Percentiles rank a stretch among this genome's conserved stretches.
Evolutionary conservation across 2,888 invertebrate species (phyloP).

Genomic region (Steinernema hermaphroditum): DNA sequence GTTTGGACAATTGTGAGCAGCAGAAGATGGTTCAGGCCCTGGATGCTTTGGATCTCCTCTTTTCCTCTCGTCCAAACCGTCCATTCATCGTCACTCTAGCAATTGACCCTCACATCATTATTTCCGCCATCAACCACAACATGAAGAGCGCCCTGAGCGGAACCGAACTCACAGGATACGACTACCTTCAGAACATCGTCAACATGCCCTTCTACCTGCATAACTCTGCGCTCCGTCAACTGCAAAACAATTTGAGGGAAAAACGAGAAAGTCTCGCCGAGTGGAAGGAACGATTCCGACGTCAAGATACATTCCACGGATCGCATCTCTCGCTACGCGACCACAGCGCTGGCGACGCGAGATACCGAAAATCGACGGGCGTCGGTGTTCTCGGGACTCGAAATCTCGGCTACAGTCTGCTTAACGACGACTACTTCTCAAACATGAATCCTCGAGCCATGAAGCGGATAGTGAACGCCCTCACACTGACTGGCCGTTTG

Average conservation of each 20-base stretch:
- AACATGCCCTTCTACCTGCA: conserved; percentile 97
- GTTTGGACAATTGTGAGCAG: conserved; percentile 89
- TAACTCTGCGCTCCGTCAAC: conserved; percentile 82
- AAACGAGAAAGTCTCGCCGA: conserved; percentile 55
- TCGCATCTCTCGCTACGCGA: conserved; percentile 54
- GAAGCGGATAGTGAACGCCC: conserved; percentile 68
- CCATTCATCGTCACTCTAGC: conserved; percentile 91
- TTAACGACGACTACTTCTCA: conserved; percentile 97
- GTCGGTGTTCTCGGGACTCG: conserved; percentile 13
- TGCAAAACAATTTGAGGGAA: conserved; percentile 48
- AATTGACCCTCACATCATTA: conserved; percentile 96
- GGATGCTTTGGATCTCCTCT: conserved; percentile 90
- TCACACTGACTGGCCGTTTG: conserved; percentile 75
- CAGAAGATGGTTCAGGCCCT: conserved; percentile 72
- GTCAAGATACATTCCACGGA: conserved; percentile 60
- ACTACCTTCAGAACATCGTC: conserved; percentile 81
- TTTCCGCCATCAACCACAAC: conserved; percentile 74
- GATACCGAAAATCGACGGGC: not conserved
- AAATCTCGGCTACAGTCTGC: conserved; percentile 68
- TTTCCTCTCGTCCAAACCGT: conserved; percentile 82
- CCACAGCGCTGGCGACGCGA: not conserved
- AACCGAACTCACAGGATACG: conserved; percentile 64
- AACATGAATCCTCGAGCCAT: conserved; percentile 96
- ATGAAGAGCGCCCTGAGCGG: conserved; percentile 38
- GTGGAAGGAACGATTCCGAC: conserved; percentile 56